Base-by-base conservation (phyloP, 2,888 invertebrate species). In the Oscheius sp. region DNA sequence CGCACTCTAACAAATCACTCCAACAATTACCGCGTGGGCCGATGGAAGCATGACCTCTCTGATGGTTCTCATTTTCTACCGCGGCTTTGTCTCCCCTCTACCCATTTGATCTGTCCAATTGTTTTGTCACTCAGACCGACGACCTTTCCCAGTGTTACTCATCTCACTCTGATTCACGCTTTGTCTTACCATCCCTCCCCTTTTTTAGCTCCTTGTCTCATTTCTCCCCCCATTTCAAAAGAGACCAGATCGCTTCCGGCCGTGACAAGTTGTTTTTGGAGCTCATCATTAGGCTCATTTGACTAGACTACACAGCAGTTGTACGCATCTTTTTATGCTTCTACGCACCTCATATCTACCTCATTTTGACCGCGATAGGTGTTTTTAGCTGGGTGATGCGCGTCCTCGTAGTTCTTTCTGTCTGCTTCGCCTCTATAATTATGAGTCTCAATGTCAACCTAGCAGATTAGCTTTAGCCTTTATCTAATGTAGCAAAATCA, bases 1-100 rank as follows among this genome's bases (percentile, higher is more conserved):
- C 64, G 50, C 50, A 50, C 64, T 50, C 50, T 64, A 64, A 64
- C 64, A 64, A 64, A 64, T 64, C 64, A 64, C 64, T 61, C 25
- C 61, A 17, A 45, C 61, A 42, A 61, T 61, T 61, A 61, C 37
- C 39, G 34, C 39, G 34, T 57, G 34, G 25, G 34, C 17, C 37
- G 33, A 33, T 57, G 4, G 25, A 42, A 61, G 61, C 42, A 45
- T 61, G 61, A 61, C 61, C 61, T 61, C 27, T 33, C 12, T 61
- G 25, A 17, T 33, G n/a, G n/a, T 34, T 55, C 55, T 33, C 55
- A 55, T 55, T 33, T 55, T 55, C 34, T 23, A 17, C 37, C n/a
- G n/a, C 61, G 39, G 31, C 37, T 20, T 12, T 37, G 57, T 12
- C 25, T 31, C 57, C n/a, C 31, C 52, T 52, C 52, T 25, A 52